Conservation (phyloP, 2,888 invertebrate species). For the Scelioninae gen. 1 region DNA sequence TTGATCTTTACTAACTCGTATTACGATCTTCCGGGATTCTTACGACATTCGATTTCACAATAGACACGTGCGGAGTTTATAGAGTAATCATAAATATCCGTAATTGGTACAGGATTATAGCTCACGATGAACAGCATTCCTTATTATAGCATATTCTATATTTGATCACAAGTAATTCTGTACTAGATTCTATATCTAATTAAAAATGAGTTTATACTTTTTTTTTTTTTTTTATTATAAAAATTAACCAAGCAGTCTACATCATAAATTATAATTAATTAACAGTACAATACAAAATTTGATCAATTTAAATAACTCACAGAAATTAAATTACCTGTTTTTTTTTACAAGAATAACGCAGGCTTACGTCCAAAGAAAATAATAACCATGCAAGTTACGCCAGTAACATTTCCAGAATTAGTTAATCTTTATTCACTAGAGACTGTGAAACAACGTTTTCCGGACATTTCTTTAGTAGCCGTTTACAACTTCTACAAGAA, state of each 20-base stretch:
- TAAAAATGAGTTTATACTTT: no score
- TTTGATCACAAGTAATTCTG: slow-evolving; percentile 44
- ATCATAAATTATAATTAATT: no score
- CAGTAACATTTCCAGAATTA: slow-evolving; percentile 20
- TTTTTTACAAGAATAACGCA: no score
- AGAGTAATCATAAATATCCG: slow-evolving; percentile 62
- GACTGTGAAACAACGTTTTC: slow-evolving; percentile 36
- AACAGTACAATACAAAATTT: no score
- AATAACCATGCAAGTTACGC: neutral
- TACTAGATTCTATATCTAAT: neutral
- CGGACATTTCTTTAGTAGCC: slow-evolving; percentile 40
- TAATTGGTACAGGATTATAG: slow-evolving; percentile 47
- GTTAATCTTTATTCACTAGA: slow-evolving; percentile 39
- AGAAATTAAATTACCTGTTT: no score
- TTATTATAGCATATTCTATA: slow-evolving; percentile 37
- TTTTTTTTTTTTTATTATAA: no score
- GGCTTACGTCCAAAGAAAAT: neutral
- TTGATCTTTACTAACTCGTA: slow-evolving; percentile 49
- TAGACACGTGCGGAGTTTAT: slow-evolving; percentile 55
- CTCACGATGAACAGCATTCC: slow-evolving; percentile 30
- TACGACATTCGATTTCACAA: slow-evolving; percentile 48
- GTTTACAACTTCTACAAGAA: slow-evolving; percentile 54
- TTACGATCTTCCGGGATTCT: slow-evolving; percentile 59
- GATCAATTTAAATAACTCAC: no score
- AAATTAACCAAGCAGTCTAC: no score